These are phyloP conservation scores for Caranx ignobilis DNA, from an alignment of 2,113 vertebrate species.

Conservation along the genomic window DNA sequence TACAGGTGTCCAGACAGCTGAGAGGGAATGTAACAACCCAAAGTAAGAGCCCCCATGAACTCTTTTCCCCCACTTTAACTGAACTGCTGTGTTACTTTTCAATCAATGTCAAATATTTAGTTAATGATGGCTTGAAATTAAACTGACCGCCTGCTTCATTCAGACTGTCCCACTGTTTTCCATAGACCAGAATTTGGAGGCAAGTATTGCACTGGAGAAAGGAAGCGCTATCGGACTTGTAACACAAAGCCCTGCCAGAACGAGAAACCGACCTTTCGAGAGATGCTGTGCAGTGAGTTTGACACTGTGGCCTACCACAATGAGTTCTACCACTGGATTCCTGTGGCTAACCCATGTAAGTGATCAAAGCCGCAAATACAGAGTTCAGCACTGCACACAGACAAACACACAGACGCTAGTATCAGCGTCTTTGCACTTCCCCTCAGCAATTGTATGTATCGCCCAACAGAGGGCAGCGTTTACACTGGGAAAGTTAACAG, in stretches of 20 bases:
- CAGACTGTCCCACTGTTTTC: not conserved
- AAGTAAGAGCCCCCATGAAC: conserved; percentile 85
- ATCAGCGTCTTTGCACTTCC: not conserved
- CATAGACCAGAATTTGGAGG: conserved; percentile 94
- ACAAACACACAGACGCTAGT: not conserved
- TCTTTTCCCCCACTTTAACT: not conserved
- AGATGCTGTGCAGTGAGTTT: conserved; percentile 99
- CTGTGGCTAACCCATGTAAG: conserved; percentile 88
- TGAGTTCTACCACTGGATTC: conserved; percentile 93
- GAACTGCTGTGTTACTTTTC: not conserved
- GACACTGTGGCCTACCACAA: conserved; percentile 95
- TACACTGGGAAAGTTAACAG: conserved; percentile 19
- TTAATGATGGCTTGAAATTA: not conserved
- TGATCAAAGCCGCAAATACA: conserved; percentile 3
- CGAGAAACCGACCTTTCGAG: conserved; percentile 89
- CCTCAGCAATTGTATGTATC: conserved; percentile 17
- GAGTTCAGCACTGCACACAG: not conserved
- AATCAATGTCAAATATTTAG: not conserved
- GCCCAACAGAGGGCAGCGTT: conserved; percentile 71
- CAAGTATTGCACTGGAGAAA: conserved; percentile 95
- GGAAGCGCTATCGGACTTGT: conserved; percentile 93
- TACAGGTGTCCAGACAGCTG: conserved; percentile 91
- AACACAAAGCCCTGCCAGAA: conserved; percentile 87
- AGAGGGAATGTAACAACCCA: conserved; percentile 92
- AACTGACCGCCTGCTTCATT: not conserved